Conservation (phyloP, 2,888 invertebrate genomes). For the Heteromyza rotundicornis region DNA sequence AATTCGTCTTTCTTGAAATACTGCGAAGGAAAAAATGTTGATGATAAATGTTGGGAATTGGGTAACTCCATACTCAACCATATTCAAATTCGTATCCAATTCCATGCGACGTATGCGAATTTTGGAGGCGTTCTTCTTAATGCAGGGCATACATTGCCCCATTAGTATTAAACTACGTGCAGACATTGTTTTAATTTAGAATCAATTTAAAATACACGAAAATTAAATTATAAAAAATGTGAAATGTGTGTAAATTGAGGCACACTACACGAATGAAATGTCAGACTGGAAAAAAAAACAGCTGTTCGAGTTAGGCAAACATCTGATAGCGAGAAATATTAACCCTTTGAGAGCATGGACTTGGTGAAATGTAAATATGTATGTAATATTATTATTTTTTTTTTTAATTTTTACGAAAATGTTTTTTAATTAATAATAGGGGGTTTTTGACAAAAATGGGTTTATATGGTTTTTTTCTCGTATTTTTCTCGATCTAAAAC, state of each 20-base stretch:
- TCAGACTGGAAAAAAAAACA: background rate
- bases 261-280: background rate
- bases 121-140: slow-evolving; percentile 80
- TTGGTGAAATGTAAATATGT: too few relatives aligned
- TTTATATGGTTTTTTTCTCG: too few relatives aligned
- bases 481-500: too few relatives aligned
- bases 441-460: too few relatives aligned
- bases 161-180: slow-evolving; percentile 68
- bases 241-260: background rate
- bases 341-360: too few relatives aligned
- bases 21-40: slow-evolving; percentile 64
- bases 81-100: slow-evolving; percentile 76
- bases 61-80: slow-evolving; percentile 71
- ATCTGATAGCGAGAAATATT: background rate
- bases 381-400: too few relatives aligned
- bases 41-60: background rate
- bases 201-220: too few relatives aligned
- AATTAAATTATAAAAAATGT: too few relatives aligned
- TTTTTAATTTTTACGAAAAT: too few relatives aligned
- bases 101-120: slow-evolving; percentile 77
- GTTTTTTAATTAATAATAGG: too few relatives aligned
- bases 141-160: slow-evolving; percentile 80
- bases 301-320: background rate
- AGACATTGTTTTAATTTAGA: too few relatives aligned
- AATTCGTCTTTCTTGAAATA: slow-evolving; percentile 78